Conservation (phyloP, 2,888 invertebrate genomes). For the Muscina levida region DNA sequence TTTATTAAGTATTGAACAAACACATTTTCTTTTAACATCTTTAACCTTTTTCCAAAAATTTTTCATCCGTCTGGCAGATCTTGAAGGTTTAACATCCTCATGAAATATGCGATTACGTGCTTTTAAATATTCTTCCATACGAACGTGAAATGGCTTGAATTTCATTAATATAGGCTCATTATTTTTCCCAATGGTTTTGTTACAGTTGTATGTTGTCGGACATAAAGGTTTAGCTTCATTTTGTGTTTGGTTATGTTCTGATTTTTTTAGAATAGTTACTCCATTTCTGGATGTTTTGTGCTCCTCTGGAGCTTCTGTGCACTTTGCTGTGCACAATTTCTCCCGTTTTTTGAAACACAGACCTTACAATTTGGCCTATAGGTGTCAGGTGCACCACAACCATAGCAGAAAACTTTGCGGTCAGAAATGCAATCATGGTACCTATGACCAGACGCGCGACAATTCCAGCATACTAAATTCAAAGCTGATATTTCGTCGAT, state of each 20-base stretch:
- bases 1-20: neutral
- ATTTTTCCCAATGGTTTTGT: too few relatives aligned
- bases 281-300: neutral
- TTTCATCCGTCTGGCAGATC: neutral
- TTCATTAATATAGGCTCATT: too few relatives aligned
- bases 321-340: slow-evolving; percentile 5
- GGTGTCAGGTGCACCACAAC: neutral
- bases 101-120: neutral
- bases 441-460: neutral
- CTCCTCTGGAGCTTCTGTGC: neutral
- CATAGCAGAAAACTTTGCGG: slow-evolving; percentile 1
- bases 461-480: neutral
- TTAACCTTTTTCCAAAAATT: neutral
- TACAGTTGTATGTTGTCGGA: too few relatives aligned
- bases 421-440: slow-evolving; percentile 9
- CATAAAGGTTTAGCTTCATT: too few relatives aligned
- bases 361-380: neutral
- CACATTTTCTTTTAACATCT: neutral
- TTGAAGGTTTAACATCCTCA: neutral
- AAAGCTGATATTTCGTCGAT: neutral
- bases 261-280: too few relatives aligned
- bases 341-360: slow-evolving; percentile 5
- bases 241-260: too few relatives aligned
- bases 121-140: neutral
- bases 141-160: too few relatives aligned